phyloP scores from a whole-genome alignment of 1,140 invertebrate genomes.

The Aphelinus atriplicis region DNA sequence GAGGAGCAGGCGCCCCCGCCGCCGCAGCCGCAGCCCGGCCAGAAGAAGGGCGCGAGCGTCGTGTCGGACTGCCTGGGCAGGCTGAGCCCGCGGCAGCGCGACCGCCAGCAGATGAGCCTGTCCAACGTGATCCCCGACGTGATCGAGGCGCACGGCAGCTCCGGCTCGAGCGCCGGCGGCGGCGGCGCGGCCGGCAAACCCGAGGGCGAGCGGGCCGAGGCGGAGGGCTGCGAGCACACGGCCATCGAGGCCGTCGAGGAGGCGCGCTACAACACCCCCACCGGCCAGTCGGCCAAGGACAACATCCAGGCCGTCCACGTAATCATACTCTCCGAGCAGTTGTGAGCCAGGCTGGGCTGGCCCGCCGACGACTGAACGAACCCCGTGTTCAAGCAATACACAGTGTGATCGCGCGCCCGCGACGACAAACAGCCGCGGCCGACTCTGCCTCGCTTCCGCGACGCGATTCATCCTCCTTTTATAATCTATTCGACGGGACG shows the following conservation, averaged over 20 bases:
- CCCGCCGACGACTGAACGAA: conserved; percentile 7
- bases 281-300: conserved; percentile 51
- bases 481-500: neutral
- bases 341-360: conserved; percentile 50
- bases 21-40: neutral
- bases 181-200: conserved; percentile 31
- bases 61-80: conserved; percentile 43
- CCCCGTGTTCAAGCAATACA: conserved; percentile 44
- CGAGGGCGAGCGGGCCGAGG: conserved; percentile 60
- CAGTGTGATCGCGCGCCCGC: neutral
- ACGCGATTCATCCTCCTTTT: neutral
- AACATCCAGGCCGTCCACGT: conserved; percentile 63
- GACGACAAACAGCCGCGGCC: neutral
- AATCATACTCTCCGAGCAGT: conserved; percentile 64
- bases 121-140: conserved; percentile 52
- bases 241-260: conserved; percentile 53
- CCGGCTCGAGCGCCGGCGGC: neutral
- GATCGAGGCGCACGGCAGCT: conserved; percentile 51
- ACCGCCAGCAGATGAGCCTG: conserved; percentile 44
- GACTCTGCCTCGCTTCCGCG: neutral
- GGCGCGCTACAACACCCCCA: conserved; percentile 48
- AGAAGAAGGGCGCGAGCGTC: conserved; percentile 13
- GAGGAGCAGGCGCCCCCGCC: neutral
- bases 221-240: conserved; percentile 62
- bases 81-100: conserved; percentile 43